Base-by-base conservation (phyloP, 2,113 vertebrate species). In the Perca fluviatilis region DNA sequence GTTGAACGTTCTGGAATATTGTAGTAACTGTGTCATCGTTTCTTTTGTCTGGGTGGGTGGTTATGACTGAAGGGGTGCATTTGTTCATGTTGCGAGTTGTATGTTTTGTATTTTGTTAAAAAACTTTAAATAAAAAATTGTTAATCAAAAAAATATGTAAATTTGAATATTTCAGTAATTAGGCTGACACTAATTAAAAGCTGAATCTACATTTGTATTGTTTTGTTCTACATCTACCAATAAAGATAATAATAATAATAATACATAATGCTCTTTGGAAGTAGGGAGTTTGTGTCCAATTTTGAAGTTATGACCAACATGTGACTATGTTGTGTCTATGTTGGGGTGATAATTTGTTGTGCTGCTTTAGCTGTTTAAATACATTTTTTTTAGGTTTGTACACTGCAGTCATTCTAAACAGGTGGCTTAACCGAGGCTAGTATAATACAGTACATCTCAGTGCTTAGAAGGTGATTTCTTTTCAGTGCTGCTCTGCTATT, bases 351-450 rank as follows among this genome's bases (percentile, higher is more conserved):
- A 2, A 27, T 19, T 65, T 51, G 51, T 62, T 40, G 8, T 30
- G 14, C 50, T 62, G 36, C 16, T 33, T 49, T 18, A 68, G 49
- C 62, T 68, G 49, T 57, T 67, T 15, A 77, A 72, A 65, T 9
- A 23, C n/a, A 30, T 5, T 9, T 53, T 47, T 77, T 53, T 19
- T 4, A 54, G 40, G 21, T 72, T 64, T 46, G 19, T n/a, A 6
- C 15, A 9, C 15, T 30, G 53, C 65, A 54, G 10, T 58, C 1
- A 3, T 19, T 74, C 33, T 50, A 40, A 80, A 78, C 19, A 50
- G 23, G 10, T 46, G 70, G 33, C 64, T 79, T 15, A 78, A 73
- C 36, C 61, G 23, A 23, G 19, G 19, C 1, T 25, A 36, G 14
- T 54, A 62, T 23, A 6, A 53, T 56, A n/a, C 13, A 15, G 49